Percentiles rank a stretch among this genome's conserved stretches.
These are phyloP conservation scores for Galerucella pusilla DNA, from an alignment of 2,888 invertebrate species.

Conservation along the genomic window DNA sequence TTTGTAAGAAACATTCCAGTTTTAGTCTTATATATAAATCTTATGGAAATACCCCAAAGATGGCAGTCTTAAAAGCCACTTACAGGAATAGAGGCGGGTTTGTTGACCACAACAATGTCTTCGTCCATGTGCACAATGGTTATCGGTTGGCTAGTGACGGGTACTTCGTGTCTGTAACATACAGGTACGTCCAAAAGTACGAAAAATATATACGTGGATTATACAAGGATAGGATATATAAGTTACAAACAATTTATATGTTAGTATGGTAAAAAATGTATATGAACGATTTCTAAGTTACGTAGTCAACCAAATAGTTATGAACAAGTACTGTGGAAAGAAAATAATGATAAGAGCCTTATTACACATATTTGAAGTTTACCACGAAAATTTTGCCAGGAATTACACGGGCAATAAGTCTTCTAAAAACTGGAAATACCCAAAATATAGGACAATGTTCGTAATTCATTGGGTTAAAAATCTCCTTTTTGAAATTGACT, in stretches of 20 bases:
- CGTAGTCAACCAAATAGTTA: slow-evolving; percentile 5
- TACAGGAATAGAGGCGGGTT: slow-evolving; percentile 99
- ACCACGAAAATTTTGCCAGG: too few relatives aligned
- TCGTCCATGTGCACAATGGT: slow-evolving; percentile 98
- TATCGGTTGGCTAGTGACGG: slow-evolving; percentile 96
- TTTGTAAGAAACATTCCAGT: slow-evolving; percentile 13
- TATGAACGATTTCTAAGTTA: background rate
- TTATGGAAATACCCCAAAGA: slow-evolving; percentile 53
- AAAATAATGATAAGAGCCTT: background rate
- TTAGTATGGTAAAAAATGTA: background rate
- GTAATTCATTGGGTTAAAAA: too few relatives aligned
- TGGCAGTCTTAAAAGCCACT: slow-evolving; percentile 89
- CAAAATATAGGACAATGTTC: too few relatives aligned
- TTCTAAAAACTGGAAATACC: too few relatives aligned
- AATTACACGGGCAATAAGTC: too few relatives aligned
- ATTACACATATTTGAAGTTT: too few relatives aligned
- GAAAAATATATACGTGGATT: slow-evolving; percentile 30
- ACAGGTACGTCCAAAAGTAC: slow-evolving; percentile 54
- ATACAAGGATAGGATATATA: background rate
- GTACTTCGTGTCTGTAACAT: slow-evolving; percentile 97
- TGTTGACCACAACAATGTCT: slow-evolving; percentile 99
- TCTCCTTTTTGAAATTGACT: too few relatives aligned
- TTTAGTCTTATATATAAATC: slow-evolving; percentile 28
- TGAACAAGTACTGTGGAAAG: background rate
- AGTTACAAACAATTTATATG: background rate